Evolutionary conservation across 2,888 invertebrate species (phyloP), one percentile per base, ranked within the genome.

Genomic region (Julus scanicus): DNA sequence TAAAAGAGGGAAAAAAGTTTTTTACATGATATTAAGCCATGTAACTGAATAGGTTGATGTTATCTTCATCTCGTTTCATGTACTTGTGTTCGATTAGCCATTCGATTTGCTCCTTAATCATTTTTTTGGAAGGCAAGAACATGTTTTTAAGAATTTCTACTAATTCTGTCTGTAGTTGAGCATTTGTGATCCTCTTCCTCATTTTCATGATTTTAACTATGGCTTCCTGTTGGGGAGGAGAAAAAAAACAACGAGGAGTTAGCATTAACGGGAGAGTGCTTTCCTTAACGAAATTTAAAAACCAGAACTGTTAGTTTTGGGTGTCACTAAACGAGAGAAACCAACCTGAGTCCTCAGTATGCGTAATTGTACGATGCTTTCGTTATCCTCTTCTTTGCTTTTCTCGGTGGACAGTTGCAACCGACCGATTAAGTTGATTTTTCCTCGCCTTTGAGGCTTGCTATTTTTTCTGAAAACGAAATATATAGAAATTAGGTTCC

Each of bases 71-170:
- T 90, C 99, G 94, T 89, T 95, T 94, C 96, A 99, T 98, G 92
- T 99, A 99, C 92, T 98, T 98, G 93, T 99, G 97, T 93, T 99
- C 99, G 90, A 99, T 99, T 84, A 99, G 95, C 99, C 99, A 99
- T 93, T 99, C 99, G 88, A 99, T 94, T 93, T 99, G 99, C 93
- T 99, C 99, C 93, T 99, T 99, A 91, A 99, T 99, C 96, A 99
- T 97, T 93, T 99, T 99, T 93, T 98, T 98, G 90, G 98, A 98
- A 44, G 99, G 99, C 91, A 99, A 94, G 94, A 99, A 99, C 98
- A 99, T 99, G 92, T 99, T 98, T 93, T 99, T 99, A 91, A 99
- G 93, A 92, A 99, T 98, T 93, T 99, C 99, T 29, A 99, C 96
- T 89, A 99, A 94, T 93, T 99, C 99, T 88, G 98, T 97, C 94